Evolutionary conservation across 2,797 vertebrate genomes (phyloP), one percentile per base, ranked within the genome.

Genomic region (Hemibagrus guttatus): DNA sequence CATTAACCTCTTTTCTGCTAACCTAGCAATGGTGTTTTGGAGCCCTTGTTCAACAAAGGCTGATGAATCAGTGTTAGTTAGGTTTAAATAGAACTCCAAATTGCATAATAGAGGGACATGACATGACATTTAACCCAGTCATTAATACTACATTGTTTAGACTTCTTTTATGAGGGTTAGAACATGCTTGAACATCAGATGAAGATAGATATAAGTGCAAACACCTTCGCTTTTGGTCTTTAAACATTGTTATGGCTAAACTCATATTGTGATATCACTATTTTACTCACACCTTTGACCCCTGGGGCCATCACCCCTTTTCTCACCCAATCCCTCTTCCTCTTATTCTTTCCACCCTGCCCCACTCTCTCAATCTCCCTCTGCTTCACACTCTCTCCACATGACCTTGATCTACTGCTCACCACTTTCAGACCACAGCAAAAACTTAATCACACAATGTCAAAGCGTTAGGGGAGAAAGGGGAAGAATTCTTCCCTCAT

Each of bases 361-460:
- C 26, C 72, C 46, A 75, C 46, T 52, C 46, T 75, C 7, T 52
- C 72, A 4, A 17, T 52, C 72, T 52, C 83, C 81, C 87, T 91
- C 83, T 84, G 85, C 84, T 87, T 90, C 88, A 86, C 91, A 90
- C 89, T 89, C 83, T 89, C 88, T 90, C 86, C 84, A 71, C 93
- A 93, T 96, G 96, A 96, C 96, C 95, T 97, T 97, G 95, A 93
- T 95, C 93, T 93, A 92, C 93, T 93, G 91, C 92, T 89, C 89
- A 94, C 94, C 94, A 92, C 92, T 93, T 95, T 96, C 94, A 93
- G 93, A 95, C 94, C 93, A 93, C 93, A 94, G 93, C 84, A 95
- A 95, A 96, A 96, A 94, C 95, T 95, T 96, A 96, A 96, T 96
- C 95, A 96, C 95, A 93, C 94, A 93, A 94, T 95, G 93, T 96